phyloP scores from a whole-genome alignment of 2,888 invertebrate genomes.

The Drosophila falleni region DNA sequence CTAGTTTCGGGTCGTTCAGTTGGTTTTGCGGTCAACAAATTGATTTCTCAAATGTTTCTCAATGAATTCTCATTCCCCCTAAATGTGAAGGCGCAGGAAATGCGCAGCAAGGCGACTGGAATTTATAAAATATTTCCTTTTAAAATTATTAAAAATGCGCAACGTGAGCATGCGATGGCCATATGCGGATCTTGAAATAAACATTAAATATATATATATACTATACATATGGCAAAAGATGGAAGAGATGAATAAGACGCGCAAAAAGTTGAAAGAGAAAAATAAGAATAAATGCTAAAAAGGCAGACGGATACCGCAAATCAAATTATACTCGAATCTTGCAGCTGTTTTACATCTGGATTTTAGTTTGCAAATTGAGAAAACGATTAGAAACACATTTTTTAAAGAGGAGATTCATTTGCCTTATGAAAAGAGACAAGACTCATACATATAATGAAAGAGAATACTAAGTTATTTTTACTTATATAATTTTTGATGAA shows the following conservation, averaged over 20 bases:
- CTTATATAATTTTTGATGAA: too few relatives aligned
- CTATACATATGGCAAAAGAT: neutral
- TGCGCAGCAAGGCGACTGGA: constrained; percentile 32
- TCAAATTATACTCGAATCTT: constrained; percentile 40
- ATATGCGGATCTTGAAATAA: constrained; percentile 40
- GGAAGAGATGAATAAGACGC: neutral
- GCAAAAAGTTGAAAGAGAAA: constrained; percentile 7
- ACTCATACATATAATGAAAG: neutral
- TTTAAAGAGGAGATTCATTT: neutral
- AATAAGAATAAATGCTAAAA: constrained; percentile 24
- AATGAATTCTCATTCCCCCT: constrained; percentile 18
- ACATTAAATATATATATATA: neutral
- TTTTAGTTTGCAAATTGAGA: constrained; percentile 12
- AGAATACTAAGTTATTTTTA: neutral
- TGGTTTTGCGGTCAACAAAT: constrained; percentile 23
- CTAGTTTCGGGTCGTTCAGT: constrained; percentile 18
- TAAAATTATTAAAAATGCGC: constrained; percentile 38
- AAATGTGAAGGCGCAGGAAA: constrained; percentile 32
- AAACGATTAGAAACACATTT: constrained; percentile 24
- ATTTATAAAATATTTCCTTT: constrained; percentile 45
- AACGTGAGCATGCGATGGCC: constrained; percentile 55
- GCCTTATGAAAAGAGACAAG: neutral
- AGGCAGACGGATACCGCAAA: constrained; percentile 14
- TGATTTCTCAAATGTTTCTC: constrained; percentile 26
- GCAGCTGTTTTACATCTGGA: constrained; percentile 56